A percentile compares a stretch with the other conserved stretches of the same genome.
Conservation (phyloP, 1,140 invertebrate genomes). For the Thalassaphorura encarpata region DNA sequence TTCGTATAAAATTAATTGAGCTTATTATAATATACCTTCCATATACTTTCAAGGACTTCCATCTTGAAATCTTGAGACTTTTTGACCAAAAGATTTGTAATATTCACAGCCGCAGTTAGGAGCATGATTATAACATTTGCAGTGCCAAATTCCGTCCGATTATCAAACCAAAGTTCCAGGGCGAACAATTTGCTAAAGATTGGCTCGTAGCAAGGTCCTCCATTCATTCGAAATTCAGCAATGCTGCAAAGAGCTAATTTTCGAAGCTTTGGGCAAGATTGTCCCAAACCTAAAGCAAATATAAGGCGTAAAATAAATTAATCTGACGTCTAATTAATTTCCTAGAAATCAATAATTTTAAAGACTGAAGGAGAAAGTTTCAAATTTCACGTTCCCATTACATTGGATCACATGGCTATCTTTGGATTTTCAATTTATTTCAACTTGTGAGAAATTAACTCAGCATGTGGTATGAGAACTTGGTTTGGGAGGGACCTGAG, state of each 20-base stretch:
- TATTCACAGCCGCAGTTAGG: conserved; percentile 28
- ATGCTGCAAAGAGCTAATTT: conserved; percentile 37
- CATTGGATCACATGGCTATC: too few relatives aligned
- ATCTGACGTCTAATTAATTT: not conserved
- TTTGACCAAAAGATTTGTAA: conserved; percentile 36
- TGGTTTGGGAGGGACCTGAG: too few relatives aligned
- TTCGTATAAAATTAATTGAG: too few relatives aligned
- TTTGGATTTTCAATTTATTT: too few relatives aligned
- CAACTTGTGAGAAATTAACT: too few relatives aligned
- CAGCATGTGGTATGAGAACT: too few relatives aligned
- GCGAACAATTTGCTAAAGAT: conserved; percentile 32
- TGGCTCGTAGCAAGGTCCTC: conserved; percentile 22
- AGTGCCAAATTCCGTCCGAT: conserved; percentile 29
- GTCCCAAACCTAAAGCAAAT: conserved; percentile 33
- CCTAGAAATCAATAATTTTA: conserved; percentile 1
- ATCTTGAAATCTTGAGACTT: conserved; percentile 33
- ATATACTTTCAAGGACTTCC: conserved; percentile 33
- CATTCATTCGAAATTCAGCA: conserved; percentile 20
- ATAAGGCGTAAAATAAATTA: too few relatives aligned
- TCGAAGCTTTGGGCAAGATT: conserved; percentile 33
- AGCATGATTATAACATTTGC: conserved; percentile 34
- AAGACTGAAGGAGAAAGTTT: too few relatives aligned
- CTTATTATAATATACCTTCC: conserved; percentile 34
- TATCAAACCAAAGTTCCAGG: conserved; percentile 37
- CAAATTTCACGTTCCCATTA: too few relatives aligned